phyloP scores from a whole-genome alignment of 2,797 vertebrate genomes.

The Acipenser oxyrinchus region DNA sequence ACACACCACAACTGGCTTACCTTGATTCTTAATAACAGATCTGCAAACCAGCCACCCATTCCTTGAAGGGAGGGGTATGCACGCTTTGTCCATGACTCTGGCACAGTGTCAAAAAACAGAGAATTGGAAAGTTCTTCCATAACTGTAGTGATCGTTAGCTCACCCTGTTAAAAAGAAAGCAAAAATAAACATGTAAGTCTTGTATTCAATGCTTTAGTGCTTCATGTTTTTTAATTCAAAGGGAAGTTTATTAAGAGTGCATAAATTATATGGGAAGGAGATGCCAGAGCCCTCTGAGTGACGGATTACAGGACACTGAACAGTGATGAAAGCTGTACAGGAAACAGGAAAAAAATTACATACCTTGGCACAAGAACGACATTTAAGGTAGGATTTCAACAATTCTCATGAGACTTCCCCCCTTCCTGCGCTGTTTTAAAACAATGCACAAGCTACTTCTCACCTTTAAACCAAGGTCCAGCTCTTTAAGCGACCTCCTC shows the following conservation, averaged over 20 bases:
- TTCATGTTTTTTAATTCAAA: too few species aligned
- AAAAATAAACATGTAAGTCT: too few species aligned
- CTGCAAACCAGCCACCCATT: slow-evolving; percentile 46
- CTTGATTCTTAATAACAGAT: slow-evolving; percentile 50
- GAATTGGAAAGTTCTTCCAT: slow-evolving; percentile 54
- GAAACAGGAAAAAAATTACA: too few species aligned
- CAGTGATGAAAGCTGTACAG: too few species aligned
- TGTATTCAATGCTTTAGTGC: too few species aligned
- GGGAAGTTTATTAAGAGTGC: too few species aligned
- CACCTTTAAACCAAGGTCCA: slow-evolving; percentile 57
- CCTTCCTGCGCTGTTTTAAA: not conserved
- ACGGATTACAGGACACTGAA: too few species aligned
- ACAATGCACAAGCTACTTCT: not conserved
- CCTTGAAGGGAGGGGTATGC: slow-evolving; percentile 56
- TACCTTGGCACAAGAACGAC: too few species aligned
- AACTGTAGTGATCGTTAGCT: slow-evolving; percentile 48
- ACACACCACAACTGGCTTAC: slow-evolving; percentile 33
- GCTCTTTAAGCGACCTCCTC: slow-evolving; percentile 51
- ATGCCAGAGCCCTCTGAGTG: too few species aligned
- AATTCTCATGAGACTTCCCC: not conserved
- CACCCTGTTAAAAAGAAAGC: slow-evolving; percentile 38
- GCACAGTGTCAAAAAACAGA: slow-evolving; percentile 47
- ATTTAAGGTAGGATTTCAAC: too few species aligned
- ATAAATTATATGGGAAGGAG: too few species aligned
- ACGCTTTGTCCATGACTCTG: slow-evolving; percentile 39